A percentile compares a stretch with the other conserved stretches of the same genome.
Evolutionary conservation across 2,113 vertebrate genomes (phyloP).

Genomic region (Notarius quadriscutis): DNA sequence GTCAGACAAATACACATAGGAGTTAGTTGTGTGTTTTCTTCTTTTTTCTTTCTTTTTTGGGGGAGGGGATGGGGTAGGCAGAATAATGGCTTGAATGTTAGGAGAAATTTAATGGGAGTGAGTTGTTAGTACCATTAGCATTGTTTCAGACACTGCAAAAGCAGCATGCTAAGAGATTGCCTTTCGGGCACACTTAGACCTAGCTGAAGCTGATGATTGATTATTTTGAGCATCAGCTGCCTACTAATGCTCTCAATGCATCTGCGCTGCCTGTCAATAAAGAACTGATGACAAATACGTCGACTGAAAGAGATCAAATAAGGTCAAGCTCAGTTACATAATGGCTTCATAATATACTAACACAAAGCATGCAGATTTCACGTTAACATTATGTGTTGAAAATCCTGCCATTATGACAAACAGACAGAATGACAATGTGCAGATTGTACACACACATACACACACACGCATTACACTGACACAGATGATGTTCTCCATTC

Average conservation of each 20-base stretch:
- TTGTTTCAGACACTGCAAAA: slow-evolving; percentile 42
- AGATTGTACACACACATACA: not conserved
- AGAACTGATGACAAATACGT: slow-evolving; percentile 16
- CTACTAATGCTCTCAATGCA: slow-evolving; percentile 44
- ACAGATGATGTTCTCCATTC: not conserved
- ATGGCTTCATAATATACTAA: slow-evolving; percentile 17
- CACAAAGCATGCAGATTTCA: not conserved
- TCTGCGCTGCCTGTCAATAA: slow-evolving; percentile 48
- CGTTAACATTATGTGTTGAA: not conserved
- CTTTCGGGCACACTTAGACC: slow-evolving; percentile 16
- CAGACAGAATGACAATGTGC: not conserved
- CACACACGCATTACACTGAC: too few species aligned
- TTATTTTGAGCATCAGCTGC: slow-evolving; percentile 45
- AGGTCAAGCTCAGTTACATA: not conserved
- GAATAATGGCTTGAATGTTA: slow-evolving; percentile 43
- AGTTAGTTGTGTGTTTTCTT: not conserved
- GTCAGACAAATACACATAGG: slow-evolving; percentile 38
- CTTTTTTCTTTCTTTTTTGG: not conserved
- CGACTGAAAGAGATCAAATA: not conserved
- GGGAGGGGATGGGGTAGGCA: not conserved
- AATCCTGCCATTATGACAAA: not conserved
- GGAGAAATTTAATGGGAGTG: slow-evolving; percentile 41
- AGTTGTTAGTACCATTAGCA: slow-evolving; percentile 54
- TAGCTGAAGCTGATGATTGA: slow-evolving; percentile 48
- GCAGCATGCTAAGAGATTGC: slow-evolving; percentile 52